phyloP scores from a whole-genome alignment of 2,888 invertebrate species.

The Drosophila pegasa region DNA sequence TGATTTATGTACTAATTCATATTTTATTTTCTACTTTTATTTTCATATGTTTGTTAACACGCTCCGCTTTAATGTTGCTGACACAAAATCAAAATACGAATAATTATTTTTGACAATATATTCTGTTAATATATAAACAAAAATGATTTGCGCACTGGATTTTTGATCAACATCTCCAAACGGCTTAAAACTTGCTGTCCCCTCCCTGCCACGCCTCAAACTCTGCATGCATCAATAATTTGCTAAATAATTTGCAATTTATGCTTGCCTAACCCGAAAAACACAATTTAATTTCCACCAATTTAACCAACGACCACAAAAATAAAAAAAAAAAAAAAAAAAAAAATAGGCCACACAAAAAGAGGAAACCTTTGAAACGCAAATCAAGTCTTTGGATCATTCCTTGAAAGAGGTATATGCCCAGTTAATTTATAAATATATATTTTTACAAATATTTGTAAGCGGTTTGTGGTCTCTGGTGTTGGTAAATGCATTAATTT shows the following conservation, averaged over 20 bases:
- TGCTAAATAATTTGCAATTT: conserved; percentile 45
- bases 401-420: conserved; percentile 96
- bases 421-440: conserved; percentile 24
- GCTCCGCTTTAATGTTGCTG: conserved; percentile 57
- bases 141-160: conserved; percentile 50
- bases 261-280: conserved; percentile 44
- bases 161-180: conserved; percentile 33
- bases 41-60: conserved; percentile 70
- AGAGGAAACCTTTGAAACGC: conserved; percentile 96
- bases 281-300: conserved; percentile 21
- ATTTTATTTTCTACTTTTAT: conserved; percentile 70
- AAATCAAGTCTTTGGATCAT: conserved; percentile 95
- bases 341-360: conserved; percentile 94
- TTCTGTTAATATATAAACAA: conserved; percentile 8
- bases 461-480: conserved; percentile 67
- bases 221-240: conserved; percentile 54
- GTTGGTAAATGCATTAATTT: conserved; percentile 52
- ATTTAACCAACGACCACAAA: conserved; percentile 56
- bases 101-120: conserved; percentile 25
- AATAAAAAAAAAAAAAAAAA: conserved; percentile 83
- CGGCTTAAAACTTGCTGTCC: conserved; percentile 25
- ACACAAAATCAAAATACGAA: conserved; percentile 5
- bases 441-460: conserved; percentile 25
- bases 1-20: conserved; percentile 74
- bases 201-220: conserved; percentile 34